Evolutionary conservation across 2,888 invertebrate genomes (phyloP).

Genomic region (Lypha dubia): DNA sequence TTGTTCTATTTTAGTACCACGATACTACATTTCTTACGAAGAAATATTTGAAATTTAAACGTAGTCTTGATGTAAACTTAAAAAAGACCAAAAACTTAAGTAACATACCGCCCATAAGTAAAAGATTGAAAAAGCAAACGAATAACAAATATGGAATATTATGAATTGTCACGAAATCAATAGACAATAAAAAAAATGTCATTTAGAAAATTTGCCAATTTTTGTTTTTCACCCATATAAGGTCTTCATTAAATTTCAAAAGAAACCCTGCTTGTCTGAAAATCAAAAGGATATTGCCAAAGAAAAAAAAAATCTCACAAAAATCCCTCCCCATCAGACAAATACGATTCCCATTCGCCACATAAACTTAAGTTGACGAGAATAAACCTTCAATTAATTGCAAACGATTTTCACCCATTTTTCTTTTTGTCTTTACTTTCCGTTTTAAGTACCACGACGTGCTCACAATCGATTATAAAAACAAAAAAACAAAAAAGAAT

Average conservation of each 20-base stretch:
- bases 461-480: not conserved
- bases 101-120: too few relatives aligned
- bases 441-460: not conserved
- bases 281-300: not conserved
- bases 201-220: not conserved
- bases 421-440: not conserved
- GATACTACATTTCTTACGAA: too few relatives aligned
- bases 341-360: not conserved
- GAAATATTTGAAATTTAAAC: too few relatives aligned
- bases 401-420: not conserved
- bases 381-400: not conserved
- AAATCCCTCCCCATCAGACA: not conserved
- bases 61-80: too few relatives aligned
- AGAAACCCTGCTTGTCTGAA: not conserved
- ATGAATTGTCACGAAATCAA: not conserved
- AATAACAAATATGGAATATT: not conserved
- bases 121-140: not conserved
- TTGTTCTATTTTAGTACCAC: too few relatives aligned
- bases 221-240: not conserved
- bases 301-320: not conserved
- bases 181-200: not conserved
- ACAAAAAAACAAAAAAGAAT: not conserved
- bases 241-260: too few relatives aligned
- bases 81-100: too few relatives aligned
- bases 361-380: not conserved